These are phyloP conservation scores for Calliphora vicina DNA, from an alignment of 1,140 invertebrate genomes.

Conservation along the genomic window DNA sequence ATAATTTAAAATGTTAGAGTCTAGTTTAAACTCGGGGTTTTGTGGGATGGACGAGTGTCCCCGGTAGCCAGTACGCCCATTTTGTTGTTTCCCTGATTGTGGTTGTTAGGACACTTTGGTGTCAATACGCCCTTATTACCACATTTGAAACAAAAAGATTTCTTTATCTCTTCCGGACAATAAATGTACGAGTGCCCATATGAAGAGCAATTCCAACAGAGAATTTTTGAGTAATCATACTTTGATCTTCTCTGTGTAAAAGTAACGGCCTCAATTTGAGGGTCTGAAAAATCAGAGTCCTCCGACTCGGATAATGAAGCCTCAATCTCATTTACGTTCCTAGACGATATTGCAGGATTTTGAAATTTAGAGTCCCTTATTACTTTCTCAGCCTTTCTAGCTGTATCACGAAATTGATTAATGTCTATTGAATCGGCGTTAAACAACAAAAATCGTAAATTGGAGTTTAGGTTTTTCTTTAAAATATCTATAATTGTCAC, in stretches of 20 bases:
- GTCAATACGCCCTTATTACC: neutral
- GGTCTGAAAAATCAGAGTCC: neutral
- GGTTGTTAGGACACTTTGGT: neutral
- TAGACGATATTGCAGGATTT: too few species aligned
- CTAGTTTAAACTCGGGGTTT: neutral
- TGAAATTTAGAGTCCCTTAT: neutral
- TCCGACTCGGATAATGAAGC: too few species aligned
- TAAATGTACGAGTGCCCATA: neutral
- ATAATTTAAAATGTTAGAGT: neutral
- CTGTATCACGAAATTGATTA: neutral
- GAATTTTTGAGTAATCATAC: neutral
- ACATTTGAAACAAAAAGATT: neutral
- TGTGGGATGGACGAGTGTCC: neutral
- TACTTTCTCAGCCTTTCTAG: neutral
- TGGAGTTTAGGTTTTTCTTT: neutral
- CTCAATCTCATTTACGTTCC: too few species aligned
- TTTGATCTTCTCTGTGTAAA: neutral
- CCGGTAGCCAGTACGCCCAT: too few species aligned
- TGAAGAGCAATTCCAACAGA: neutral
- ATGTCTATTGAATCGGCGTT: neutral
- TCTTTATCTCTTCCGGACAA: neutral
- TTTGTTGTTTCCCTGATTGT: too few species aligned
- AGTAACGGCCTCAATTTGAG: neutral
- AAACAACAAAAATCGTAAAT: neutral
- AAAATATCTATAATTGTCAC: neutral